phyloP scores from a whole-genome alignment of 2,888 invertebrate species.

The Rhynchonema sp. region DNA sequence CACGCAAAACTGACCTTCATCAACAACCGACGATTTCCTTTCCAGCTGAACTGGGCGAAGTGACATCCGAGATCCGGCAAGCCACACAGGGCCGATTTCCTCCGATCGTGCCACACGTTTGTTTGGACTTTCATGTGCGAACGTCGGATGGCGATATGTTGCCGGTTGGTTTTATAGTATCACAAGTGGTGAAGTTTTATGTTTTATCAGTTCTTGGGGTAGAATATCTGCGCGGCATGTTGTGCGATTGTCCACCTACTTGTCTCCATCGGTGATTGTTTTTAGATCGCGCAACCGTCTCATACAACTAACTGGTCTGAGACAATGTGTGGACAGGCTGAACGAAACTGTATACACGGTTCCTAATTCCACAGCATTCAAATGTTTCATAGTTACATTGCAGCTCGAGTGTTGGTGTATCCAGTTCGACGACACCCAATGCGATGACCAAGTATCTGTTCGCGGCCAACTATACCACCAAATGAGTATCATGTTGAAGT shows the following conservation, averaged over 20 bases:
- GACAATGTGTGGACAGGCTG: too few relatives aligned
- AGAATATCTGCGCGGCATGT: too few relatives aligned
- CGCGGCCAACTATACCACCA: constrained; percentile 50
- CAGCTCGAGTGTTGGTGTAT: constrained; percentile 15
- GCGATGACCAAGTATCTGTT: constrained; percentile 24
- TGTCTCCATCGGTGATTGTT: too few relatives aligned
- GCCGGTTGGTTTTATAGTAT: too few relatives aligned
- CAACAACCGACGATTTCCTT: neutral
- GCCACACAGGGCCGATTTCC: constrained; percentile 16
- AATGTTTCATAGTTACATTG: too few relatives aligned
- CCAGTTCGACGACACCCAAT: constrained; percentile 10
- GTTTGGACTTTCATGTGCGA: constrained; percentile 17
- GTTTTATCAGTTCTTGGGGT: too few relatives aligned
- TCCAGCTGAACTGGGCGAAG: neutral
- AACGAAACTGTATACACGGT: too few relatives aligned
- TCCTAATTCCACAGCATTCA: too few relatives aligned
- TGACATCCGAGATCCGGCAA: neutral
- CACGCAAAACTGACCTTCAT: too few relatives aligned
- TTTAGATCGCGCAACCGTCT: too few relatives aligned
- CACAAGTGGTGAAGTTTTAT: neutral
- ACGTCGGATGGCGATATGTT: constrained; percentile 15
- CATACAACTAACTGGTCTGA: too few relatives aligned
- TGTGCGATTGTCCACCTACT: too few relatives aligned
- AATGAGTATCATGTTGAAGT: constrained; percentile 74
- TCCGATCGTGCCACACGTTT: constrained; percentile 11